Base-by-base conservation (phyloP, 2,888 invertebrate genomes). In the Cetonia aurata region DNA sequence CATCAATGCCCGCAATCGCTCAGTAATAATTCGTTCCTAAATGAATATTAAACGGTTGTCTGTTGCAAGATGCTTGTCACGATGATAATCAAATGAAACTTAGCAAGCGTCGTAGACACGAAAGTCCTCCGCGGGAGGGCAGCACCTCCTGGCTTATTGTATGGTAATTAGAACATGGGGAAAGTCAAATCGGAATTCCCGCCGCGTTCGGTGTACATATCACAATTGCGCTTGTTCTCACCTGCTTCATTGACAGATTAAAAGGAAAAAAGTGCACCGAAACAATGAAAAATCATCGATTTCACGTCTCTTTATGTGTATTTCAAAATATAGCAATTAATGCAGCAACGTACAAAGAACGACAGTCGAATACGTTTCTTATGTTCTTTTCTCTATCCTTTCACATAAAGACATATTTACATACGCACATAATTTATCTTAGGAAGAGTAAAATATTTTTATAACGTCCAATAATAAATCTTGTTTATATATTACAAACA, bases 101-200 rank as follows among this genome's bases (percentile, higher is more conserved):
- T 52, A 46, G 52, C 67, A 52, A 69, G 57, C 52, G 56, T 60
- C 56, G 67, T 15, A 70, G 77, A 78, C 79, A 79, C 78, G 79
- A 79, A 78, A 78, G 76, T 76, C 72, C 77, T 59, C 78, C 75
- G 76, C 77, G 73, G 80, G 81, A 74, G 78, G 76, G 78, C 79
- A 80, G 77, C 82, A 82, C 81, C 81, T 81, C 81, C 80, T 74
- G 79, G 76, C 76, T 78, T 75, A 82, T 82, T 81, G 81, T 82
- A 82, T 81, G 82, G 74, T 82, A 82, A 82, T 81, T 81, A 81
- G 78, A 80, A 80, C 81, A 80, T 72, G 79, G 78, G 77, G 77
- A 80, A 82, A 79, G 77, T 78, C 77, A 65, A 75, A 73, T 73
- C 72, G 71, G 74, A 62, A 71, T 73, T 77, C 79, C 77, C 75